phyloP scores from a whole-genome alignment of 2,113 vertebrate species.

The Myrmecophaga tridactyla region DNA sequence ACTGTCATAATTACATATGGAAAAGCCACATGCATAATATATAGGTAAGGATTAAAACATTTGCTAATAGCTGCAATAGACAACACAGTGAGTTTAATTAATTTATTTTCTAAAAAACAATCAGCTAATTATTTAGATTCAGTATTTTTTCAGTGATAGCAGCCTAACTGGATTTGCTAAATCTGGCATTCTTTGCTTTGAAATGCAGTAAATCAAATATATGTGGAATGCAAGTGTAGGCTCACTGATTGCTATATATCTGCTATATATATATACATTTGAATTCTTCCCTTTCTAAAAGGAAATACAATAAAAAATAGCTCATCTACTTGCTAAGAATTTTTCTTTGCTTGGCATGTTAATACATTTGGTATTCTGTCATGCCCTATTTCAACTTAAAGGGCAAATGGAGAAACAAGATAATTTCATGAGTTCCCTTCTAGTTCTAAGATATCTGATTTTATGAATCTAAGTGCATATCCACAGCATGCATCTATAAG shows the following conservation, averaged over 20 bases:
- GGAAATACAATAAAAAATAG: neutral
- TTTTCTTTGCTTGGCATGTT: neutral
- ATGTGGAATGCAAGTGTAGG: neutral
- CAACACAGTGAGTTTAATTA: neutral
- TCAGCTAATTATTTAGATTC: conserved; percentile 2
- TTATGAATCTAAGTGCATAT: neutral
- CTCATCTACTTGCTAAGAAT: neutral
- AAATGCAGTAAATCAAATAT: conserved; percentile 11
- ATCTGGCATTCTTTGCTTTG: neutral
- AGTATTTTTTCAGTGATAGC: neutral
- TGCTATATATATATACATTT: neutral
- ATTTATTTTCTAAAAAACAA: neutral
- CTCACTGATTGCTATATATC: neutral
- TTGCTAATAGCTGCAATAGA: neutral
- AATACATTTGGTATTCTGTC: neutral
- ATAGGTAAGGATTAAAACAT: neutral
- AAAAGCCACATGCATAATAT: neutral
- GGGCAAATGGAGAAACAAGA: neutral
- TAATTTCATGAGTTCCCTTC: neutral
- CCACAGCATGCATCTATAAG: neutral
- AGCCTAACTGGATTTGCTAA: neutral
- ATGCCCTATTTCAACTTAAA: neutral
- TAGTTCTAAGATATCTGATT: neutral
- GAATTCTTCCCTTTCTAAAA: neutral
- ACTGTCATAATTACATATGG: neutral